phyloP scores from a whole-genome alignment of 1,140 invertebrate species.

The Bombus huntii region DNA sequence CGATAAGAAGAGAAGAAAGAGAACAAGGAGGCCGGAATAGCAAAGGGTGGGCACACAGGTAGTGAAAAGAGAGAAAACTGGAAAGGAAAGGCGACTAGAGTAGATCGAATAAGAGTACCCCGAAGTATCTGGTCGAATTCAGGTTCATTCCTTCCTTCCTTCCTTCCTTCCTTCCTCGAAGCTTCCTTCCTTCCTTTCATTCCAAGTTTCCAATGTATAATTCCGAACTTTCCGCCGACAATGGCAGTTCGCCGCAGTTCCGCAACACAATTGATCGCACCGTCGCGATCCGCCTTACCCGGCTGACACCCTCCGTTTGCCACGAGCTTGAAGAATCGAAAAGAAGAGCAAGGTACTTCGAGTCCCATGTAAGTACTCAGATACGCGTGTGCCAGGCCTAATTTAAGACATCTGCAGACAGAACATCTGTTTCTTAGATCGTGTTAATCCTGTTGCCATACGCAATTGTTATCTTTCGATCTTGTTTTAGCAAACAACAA shows the following conservation, averaged over 20 bases:
- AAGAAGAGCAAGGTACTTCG: constrained; percentile 45
- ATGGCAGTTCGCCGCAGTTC: constrained; percentile 77
- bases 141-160: constrained; percentile 26
- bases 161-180: constrained; percentile 16
- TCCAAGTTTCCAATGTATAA: constrained; percentile 80
- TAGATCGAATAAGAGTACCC: constrained; percentile 56
- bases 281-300: constrained; percentile 63
- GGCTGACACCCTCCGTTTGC: background rate
- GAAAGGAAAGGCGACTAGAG: constrained; percentile 25
- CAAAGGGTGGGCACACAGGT: background rate
- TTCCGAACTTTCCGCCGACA: constrained; percentile 78
- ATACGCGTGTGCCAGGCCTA: constrained; percentile 15
- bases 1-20: constrained; percentile 51
- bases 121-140: constrained; percentile 60
- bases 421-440: too few relatives aligned
- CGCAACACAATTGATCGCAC: constrained; percentile 79
- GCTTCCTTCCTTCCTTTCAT: constrained; percentile 35
- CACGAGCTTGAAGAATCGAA: constrained; percentile 44
- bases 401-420: background rate
- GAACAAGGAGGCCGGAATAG: constrained; percentile 24
- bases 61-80: background rate
- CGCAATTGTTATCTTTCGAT: too few relatives aligned
- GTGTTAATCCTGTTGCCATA: too few relatives aligned
- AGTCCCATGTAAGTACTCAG: constrained; percentile 11
- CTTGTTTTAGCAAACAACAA: too few relatives aligned